A percentile compares a stretch with the other conserved stretches of the same genome.
Evolutionary conservation across 2,888 invertebrate genomes (phyloP).

Genomic region (Polietes domitor): DNA sequence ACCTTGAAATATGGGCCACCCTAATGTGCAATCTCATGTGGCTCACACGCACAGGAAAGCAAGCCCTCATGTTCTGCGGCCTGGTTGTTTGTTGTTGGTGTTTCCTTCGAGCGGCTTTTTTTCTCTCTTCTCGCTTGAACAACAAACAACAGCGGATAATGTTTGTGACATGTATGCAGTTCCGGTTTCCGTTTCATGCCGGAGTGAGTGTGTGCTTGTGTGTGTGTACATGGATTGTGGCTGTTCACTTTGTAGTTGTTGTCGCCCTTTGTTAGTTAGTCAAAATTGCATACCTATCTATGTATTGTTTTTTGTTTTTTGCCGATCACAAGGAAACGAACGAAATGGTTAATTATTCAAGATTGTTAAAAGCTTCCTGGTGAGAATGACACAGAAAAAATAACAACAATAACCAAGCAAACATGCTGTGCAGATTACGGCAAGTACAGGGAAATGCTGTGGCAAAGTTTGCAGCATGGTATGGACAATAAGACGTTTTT

Average conservation of each 20-base stretch:
- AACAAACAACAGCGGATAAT: slow-evolving; percentile 56
- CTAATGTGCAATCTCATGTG: neutral
- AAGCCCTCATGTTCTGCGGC: slow-evolving; percentile 39
- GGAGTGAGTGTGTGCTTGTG: neutral
- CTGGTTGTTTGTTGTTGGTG: slow-evolving; percentile 28
- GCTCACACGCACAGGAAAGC: neutral
- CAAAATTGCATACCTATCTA: slow-evolving; percentile 43
- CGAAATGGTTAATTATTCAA: slow-evolving; percentile 12
- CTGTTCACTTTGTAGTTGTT: neutral
- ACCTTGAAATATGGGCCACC: too few species aligned
- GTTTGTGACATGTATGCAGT: slow-evolving; percentile 64
- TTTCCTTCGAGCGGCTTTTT: slow-evolving; percentile 1
- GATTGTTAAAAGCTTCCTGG: neutral
- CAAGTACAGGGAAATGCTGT: too few species aligned
- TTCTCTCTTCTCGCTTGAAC: neutral
- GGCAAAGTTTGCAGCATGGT: too few species aligned
- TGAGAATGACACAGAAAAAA: neutral
- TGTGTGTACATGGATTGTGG: neutral
- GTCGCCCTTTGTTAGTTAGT: neutral
- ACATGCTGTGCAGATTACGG: too few species aligned
- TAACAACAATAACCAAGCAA: too few species aligned
- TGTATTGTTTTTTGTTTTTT: slow-evolving; percentile 7
- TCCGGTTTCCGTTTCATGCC: slow-evolving; percentile 64
- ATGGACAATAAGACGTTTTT: too few species aligned
- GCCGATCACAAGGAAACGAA: neutral